A percentile compares a stretch with the other conserved stretches of the same genome.
phyloP scores from a whole-genome alignment of 2,113 vertebrate species.

The Gracilinanus agilis region DNA sequence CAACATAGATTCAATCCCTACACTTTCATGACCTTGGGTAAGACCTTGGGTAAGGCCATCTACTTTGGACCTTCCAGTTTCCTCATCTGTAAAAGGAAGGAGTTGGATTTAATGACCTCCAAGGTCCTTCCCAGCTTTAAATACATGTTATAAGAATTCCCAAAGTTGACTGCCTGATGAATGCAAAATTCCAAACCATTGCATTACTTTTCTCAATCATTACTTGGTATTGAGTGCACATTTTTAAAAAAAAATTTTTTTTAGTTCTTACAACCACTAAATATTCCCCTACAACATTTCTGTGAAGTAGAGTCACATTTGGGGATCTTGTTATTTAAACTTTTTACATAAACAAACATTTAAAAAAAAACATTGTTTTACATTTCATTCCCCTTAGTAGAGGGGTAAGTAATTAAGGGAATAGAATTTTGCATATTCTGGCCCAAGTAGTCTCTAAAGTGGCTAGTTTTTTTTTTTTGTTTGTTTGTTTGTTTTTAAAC shows the following conservation, averaged over 20 bases:
- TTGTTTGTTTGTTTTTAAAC: too few relatives aligned
- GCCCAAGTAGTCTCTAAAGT: not conserved
- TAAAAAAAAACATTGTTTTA: not conserved
- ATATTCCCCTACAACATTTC: not conserved
- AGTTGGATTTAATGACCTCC: not conserved
- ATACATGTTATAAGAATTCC: not conserved
- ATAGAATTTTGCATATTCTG: not conserved
- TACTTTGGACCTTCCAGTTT: not conserved
- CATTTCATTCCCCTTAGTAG: not conserved
- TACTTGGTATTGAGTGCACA: not conserved
- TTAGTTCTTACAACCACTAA: not conserved
- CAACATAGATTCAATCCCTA: not conserved
- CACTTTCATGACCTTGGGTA: not conserved
- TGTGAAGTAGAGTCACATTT: not conserved
- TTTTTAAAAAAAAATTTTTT: not conserved
- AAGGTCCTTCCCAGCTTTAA: not conserved
- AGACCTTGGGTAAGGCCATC: not conserved
- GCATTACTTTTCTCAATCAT: not conserved
- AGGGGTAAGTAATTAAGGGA: not conserved
- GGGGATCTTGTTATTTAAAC: not conserved
- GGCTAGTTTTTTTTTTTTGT: too few relatives aligned
- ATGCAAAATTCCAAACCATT: not conserved
- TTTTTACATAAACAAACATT: slow-evolving; percentile 1
- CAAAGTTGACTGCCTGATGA: not conserved
- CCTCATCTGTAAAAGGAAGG: not conserved